Percentiles rank a stretch among this genome's conserved stretches.
phyloP scores from a whole-genome alignment of 2,888 invertebrate genomes.

The Troilus luridus region DNA sequence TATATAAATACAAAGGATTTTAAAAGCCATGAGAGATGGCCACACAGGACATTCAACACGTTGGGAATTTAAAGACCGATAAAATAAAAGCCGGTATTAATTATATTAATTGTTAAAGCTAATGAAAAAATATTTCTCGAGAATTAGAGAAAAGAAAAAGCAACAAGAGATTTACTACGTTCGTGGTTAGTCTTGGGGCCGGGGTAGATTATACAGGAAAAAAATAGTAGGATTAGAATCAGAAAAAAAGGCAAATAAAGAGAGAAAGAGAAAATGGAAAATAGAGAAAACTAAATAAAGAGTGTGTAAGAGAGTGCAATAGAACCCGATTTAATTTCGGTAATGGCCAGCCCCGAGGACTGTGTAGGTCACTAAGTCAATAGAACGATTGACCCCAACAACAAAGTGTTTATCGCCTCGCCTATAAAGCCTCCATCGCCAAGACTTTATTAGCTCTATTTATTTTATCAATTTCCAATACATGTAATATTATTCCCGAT shows the following conservation, averaged over 20 bases:
- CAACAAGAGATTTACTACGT: background rate
- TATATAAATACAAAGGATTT: background rate
- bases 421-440: background rate
- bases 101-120: slow-evolving; percentile 34
- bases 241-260: background rate
- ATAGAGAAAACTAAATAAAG: slow-evolving; percentile 10
- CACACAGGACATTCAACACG: background rate
- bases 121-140: background rate
- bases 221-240: background rate
- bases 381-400: background rate
- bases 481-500: background rate
- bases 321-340: slow-evolving; percentile 25
- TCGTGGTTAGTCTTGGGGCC: background rate
- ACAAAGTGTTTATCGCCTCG: slow-evolving; percentile 9
- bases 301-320: slow-evolving; percentile 14
- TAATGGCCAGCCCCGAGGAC: background rate
- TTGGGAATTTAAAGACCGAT: background rate
- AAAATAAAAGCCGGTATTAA: background rate
- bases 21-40: background rate
- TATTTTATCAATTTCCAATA: background rate
- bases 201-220: background rate
- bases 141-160: background rate
- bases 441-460: slow-evolving; percentile 4
- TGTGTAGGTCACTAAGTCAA: background rate
- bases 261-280: background rate